Conservation (phyloP, 2,888 invertebrate species). For the Drosophila testacea region DNA sequence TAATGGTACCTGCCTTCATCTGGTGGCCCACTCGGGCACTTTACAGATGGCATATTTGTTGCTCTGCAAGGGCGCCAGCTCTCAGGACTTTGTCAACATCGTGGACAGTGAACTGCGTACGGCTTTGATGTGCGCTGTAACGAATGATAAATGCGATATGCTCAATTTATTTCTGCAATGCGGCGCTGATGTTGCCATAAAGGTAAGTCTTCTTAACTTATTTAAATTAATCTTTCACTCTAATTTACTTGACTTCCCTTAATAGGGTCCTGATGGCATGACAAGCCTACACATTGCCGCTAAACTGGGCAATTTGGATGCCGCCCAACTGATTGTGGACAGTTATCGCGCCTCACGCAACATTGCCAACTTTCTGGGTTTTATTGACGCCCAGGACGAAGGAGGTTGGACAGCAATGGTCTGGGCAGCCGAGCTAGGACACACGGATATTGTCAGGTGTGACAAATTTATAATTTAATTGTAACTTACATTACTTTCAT, state of each 20-base stretch:
- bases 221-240: neutral
- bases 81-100: conserved; percentile 87
- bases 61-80: conserved; percentile 82
- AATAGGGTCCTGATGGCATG: conserved; percentile 94
- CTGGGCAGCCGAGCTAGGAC: conserved; percentile 95
- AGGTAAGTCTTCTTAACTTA: conserved; percentile 85
- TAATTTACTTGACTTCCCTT: neutral
- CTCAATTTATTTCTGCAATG: conserved; percentile 92
- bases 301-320: conserved; percentile 89
- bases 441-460: conserved; percentile 88
- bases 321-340: conserved; percentile 88
- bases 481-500: too few relatives aligned
- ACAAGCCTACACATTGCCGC: conserved; percentile 93
- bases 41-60: conserved; percentile 85
- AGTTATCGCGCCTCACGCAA: conserved; percentile 82
- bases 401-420: conserved; percentile 98
- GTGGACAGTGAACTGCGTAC: conserved; percentile 91
- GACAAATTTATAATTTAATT: too few relatives aligned
- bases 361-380: conserved; percentile 83
- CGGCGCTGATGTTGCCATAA: conserved; percentile 91
- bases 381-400: conserved; percentile 90
- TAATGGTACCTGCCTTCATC: conserved; percentile 92
- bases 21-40: conserved; percentile 87
- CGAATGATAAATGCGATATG: conserved; percentile 87
- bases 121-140: conserved; percentile 91